Evolutionary conservation across 1,140 invertebrate species (phyloP), one percentile per base, ranked within the genome.

Genomic region (Lineus longissimus): DNA sequence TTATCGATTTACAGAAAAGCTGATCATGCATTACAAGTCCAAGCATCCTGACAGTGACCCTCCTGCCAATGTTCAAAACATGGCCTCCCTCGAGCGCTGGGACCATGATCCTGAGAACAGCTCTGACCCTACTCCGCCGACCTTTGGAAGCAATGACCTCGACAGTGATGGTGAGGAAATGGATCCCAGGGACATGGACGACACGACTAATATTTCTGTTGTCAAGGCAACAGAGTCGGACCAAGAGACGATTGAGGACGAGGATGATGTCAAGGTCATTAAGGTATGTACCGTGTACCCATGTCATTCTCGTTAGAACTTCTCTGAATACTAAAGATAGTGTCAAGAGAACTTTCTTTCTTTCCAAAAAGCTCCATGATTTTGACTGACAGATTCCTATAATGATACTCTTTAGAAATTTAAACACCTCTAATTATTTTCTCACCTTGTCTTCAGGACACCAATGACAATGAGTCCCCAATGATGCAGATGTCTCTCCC

Each of bases 1-100:
- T 43, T 43, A 13, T 51, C n/a, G 4, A n/a, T 27, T 51, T 51
- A 23, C 47, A 51, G 47, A 51, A n/a, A 51, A 51, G 25, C n/a
- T 51, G 25, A 19, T 51, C 4, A 51, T 51, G 47, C 47, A 51
- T n/a, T 51, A 51, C 47, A 51, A 51, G 25, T 51, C 47, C 47
- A 51, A 51, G n/a, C 47, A 51, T 27, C 47, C 47, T 9, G 47
- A 51, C 19, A 51, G 6, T 51, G 47, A 51, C n/a, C 47, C 47
- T 7, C 47, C 47, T 23, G n/a, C 25, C n/a, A 51, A 51, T n/a
- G 19, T 51, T 9, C 47, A 51, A 27, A 27, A 51, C 25, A 19
- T 51, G 6, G 47, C 47, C 4, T 51, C 47, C 19, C 25, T 51
- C 9, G 47, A 51, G n/a, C n/a, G 25, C n/a, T 51, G 47, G 47